Percentiles rank a stretch among this genome's conserved stretches.
phyloP scores from a whole-genome alignment of 2,113 vertebrate species.

The Microtus richardsoni region DNA sequence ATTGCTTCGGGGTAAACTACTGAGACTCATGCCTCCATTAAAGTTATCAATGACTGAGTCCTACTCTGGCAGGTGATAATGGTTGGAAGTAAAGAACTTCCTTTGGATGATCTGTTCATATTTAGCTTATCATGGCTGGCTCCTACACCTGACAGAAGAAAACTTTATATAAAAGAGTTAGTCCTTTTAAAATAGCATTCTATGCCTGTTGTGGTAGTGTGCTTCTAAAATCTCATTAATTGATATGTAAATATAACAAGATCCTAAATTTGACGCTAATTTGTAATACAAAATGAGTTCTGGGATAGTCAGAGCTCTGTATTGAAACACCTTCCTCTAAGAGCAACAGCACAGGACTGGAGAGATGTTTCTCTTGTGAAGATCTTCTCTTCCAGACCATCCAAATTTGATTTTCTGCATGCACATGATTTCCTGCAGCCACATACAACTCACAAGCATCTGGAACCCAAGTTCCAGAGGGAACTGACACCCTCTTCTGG shows the following conservation, averaged over 20 bases:
- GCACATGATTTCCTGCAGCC: background rate
- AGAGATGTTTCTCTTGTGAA: background rate
- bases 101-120: no score
- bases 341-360: background rate
- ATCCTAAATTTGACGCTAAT: background rate
- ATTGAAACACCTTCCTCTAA: background rate
- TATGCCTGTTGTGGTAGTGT: background rate
- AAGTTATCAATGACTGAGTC: no score
- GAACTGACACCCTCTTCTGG: background rate
- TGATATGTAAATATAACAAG: background rate
- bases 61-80: no score
- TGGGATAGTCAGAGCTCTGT: background rate
- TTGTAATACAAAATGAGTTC: background rate
- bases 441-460: background rate
- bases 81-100: no score
- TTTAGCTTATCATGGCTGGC: no score
- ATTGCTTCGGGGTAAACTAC: no score
- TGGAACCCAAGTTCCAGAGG: background rate
- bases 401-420: background rate
- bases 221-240: background rate
- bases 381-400: background rate
- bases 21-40: no score
- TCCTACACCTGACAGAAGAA: background rate
- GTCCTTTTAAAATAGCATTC: background rate
- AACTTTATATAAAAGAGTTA: conserved; percentile 26